Evolutionary conservation across 1,140 invertebrate species (phyloP).

Genomic region (Orchestia grillus): DNA sequence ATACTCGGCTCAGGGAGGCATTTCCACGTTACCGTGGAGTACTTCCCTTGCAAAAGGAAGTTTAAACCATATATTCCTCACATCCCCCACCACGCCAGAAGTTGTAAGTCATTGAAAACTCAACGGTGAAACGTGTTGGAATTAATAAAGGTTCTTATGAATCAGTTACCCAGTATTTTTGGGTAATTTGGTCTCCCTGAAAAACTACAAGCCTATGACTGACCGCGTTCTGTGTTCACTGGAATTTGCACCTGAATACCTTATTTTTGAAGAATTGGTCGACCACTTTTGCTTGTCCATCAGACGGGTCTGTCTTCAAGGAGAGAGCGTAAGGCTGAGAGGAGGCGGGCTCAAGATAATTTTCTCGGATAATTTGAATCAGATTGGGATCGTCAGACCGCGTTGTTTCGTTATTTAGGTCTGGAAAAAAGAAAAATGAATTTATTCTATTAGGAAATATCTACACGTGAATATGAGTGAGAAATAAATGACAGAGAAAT

Average conservation of each 20-base stretch:
- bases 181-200: background rate
- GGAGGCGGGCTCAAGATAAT: background rate
- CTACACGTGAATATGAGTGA: background rate
- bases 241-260: background rate
- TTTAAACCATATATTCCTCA: no score
- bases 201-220: background rate
- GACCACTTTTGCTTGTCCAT: background rate
- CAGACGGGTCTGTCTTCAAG: background rate
- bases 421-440: background rate
- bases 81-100: no score
- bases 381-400: conserved; percentile 10
- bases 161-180: background rate
- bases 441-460: background rate
- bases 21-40: no score
- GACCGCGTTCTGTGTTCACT: background rate
- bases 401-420: background rate
- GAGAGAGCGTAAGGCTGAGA: background rate
- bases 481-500: background rate
- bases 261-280: background rate
- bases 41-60: no score
- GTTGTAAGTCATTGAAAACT: no score
- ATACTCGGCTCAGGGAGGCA: no score
- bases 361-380: background rate
- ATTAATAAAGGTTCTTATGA: no score
- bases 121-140: no score